Conservation (phyloP, 1,140 invertebrate species). For the Drosophila navojoa region DNA sequence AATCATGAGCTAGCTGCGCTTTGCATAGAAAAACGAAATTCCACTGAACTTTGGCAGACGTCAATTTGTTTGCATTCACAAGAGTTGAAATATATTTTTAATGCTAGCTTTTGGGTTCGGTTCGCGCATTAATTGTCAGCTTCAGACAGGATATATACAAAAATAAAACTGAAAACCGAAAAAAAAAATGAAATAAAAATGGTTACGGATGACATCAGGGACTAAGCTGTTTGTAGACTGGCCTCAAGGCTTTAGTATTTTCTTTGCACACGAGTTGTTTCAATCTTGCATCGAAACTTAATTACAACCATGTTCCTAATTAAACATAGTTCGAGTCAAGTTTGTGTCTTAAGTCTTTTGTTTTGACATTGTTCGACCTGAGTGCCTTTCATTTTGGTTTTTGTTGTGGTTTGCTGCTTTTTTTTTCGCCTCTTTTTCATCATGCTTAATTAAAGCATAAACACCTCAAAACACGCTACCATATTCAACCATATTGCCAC, state of each 20-base stretch:
- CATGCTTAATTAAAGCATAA: constrained; percentile 74
- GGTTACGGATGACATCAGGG: constrained; percentile 35
- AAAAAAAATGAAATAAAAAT: neutral
- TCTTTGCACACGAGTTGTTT: constrained; percentile 29
- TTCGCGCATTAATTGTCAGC: constrained; percentile 36
- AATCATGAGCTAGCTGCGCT: constrained; percentile 66
- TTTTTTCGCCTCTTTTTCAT: constrained; percentile 43
- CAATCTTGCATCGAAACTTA: constrained; percentile 19
- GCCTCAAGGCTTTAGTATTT: constrained; percentile 45
- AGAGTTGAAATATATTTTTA: constrained; percentile 4
- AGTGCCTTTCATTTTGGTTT: constrained; percentile 58
- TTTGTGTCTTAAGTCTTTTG: constrained; percentile 14
- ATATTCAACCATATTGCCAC: constrained; percentile 66
- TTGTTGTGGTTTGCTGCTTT: neutral
- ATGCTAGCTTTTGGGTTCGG: constrained; percentile 22
- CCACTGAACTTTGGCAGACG: constrained; percentile 69
- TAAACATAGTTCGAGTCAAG: constrained; percentile 27
- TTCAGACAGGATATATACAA: constrained; percentile 34
- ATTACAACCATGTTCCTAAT: constrained; percentile 35
- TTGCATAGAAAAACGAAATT: constrained; percentile 45
- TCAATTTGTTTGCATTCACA: constrained; percentile 67
- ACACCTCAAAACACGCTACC: constrained; percentile 75
- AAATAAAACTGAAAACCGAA: constrained; percentile 28
- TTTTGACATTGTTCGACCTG: constrained; percentile 32
- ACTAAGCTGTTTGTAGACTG: constrained; percentile 40